These are phyloP conservation scores for Glyphotaelius pellucidus DNA, from an alignment of 2,888 invertebrate genomes.

Conservation along the genomic window DNA sequence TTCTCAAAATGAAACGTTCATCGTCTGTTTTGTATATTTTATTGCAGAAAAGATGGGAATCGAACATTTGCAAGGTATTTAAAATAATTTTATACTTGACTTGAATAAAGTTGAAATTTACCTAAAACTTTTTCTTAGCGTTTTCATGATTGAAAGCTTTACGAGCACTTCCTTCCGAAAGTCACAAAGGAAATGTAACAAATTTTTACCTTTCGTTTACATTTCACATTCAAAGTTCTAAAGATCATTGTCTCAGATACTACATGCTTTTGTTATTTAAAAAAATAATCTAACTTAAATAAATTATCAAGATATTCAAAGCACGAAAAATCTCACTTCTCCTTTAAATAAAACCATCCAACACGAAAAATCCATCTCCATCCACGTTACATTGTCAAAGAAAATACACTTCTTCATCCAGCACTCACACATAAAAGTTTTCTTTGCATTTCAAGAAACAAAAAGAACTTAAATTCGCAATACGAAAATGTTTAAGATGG, in stretches of 20 bases:
- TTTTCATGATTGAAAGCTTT: background rate
- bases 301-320: background rate
- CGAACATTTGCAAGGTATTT: too few relatives aligned
- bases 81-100: too few relatives aligned
- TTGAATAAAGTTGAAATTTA: background rate
- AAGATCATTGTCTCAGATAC: background rate
- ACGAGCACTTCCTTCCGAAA: background rate
- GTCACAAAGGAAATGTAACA: background rate
- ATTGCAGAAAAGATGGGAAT: too few relatives aligned
- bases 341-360: slow-evolving; percentile 14
- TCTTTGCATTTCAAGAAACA: background rate
- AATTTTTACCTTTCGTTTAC: background rate
- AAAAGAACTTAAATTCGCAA: slow-evolving; percentile 25
- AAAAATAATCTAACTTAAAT: background rate
- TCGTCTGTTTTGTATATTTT: too few relatives aligned
- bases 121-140: too few relatives aligned
- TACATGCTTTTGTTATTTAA: background rate
- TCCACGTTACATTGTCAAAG: slow-evolving; percentile 6
- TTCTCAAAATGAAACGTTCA: too few relatives aligned
- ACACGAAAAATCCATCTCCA: slow-evolving; percentile 25
- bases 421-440: background rate
- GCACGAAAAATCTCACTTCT: slow-evolving; percentile 1
- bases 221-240: background rate
- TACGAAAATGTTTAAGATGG: slow-evolving; percentile 27
- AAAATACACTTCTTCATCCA: background rate